Base-by-base conservation (phyloP, 1,140 invertebrate species). In the Leptinotarsa texana region DNA sequence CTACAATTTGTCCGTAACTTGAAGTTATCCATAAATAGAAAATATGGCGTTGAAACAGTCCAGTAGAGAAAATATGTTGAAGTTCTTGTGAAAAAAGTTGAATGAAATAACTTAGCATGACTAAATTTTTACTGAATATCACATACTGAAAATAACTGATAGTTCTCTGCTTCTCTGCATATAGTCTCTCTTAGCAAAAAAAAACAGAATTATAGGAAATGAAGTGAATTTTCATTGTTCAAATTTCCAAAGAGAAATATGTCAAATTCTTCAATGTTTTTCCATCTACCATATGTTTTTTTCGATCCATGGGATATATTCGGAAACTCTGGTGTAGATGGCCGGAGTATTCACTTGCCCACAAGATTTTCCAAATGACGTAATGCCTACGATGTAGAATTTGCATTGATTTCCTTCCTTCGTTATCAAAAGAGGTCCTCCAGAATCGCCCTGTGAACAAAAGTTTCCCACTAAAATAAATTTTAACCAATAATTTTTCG, bases 271-370 rank as follows among this genome's bases (percentile, higher is more conserved):
- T 33, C 6, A 33, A 33, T 8, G 33, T 1, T 33, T 33, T 33
- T 33, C 33, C 33, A 33, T 33, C 69, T 77, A 79, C 82, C 82
- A 83, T 57, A 83, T 72, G 22, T 48, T 85, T 61, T 81, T 82
- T 80, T 90, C 89, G 51, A 92, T 90, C 90, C 90, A 92, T 17
- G 87, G 82, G 1, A 90, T 74, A 78, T 89, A 91, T 27, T 86
- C 83, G 18, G 88, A 87, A 0, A 91, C 87, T 81, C 84, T 86
- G 0, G 89, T 89, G 79, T 91, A 91, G 4, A 91, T 83, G 0
- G 86, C 89, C 17, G 89, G 89, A 0, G 85, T 84, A 77, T 86
- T 86, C 71, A 82, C 82, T 63, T 85, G 85, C 6, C 84, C 89
- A 77, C 89, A 90, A 63, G 84, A 84, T 81, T 88, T 89, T n/a